phyloP scores from a whole-genome alignment of 2,797 vertebrate species.

The Melanotaenia trifasciata region DNA sequence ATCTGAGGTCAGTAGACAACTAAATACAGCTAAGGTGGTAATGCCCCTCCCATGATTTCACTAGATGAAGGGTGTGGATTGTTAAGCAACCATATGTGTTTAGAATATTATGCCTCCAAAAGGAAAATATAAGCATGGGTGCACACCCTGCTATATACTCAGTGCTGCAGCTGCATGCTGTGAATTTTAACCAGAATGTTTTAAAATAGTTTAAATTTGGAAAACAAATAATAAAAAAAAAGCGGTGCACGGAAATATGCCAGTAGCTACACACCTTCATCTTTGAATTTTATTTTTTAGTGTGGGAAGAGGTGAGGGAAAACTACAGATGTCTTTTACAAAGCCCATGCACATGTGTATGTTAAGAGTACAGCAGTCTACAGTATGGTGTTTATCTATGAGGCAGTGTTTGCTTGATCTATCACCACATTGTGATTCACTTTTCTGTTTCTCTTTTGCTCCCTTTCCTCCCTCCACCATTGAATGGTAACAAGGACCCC shows the following conservation, averaged over 20 bases:
- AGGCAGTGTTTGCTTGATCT: slow-evolving; percentile 31
- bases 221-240: slow-evolving; percentile 64
- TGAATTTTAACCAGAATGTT: slow-evolving; percentile 76
- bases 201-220: slow-evolving; percentile 59
- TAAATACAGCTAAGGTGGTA: slow-evolving; percentile 84
- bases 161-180: slow-evolving; percentile 69
- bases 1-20: slow-evolving; percentile 80
- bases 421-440: slow-evolving; percentile 8
- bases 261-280: slow-evolving; percentile 64
- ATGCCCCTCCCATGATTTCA: slow-evolving; percentile 80
- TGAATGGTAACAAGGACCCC: slow-evolving; percentile 8
- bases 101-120: slow-evolving; percentile 74
- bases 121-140: slow-evolving; percentile 72
- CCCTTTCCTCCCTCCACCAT: background rate
- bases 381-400: slow-evolving; percentile 6
- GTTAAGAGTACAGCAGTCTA: slow-evolving; percentile 8
- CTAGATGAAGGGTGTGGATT: slow-evolving; percentile 65
- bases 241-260: slow-evolving; percentile 45
- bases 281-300: slow-evolving; percentile 55
- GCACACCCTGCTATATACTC: slow-evolving; percentile 30
- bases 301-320: slow-evolving; percentile 35
- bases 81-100: slow-evolving; percentile 74
- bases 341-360: slow-evolving; percentile 33
- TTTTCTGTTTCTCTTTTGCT: slow-evolving; percentile 2
- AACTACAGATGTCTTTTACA: slow-evolving; percentile 42